Evolutionary conservation across 2,113 vertebrate genomes (phyloP), one percentile per base, ranked within the genome.

Genomic region (Eurypyga helias): DNA sequence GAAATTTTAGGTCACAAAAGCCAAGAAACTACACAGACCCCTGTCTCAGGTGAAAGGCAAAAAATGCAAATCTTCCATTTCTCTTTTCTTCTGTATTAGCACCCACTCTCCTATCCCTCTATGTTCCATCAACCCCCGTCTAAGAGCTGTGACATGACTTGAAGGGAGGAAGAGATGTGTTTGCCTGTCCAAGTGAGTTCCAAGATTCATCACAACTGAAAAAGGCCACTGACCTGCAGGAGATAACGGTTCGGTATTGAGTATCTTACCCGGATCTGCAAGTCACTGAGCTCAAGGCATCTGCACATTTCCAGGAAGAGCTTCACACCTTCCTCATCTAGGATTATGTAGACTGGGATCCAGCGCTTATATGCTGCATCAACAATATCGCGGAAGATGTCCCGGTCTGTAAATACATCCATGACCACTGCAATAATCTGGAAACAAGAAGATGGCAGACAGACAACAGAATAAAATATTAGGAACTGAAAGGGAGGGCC

Each of bases 351-450:
- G 49, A 99, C 98, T 0, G 99, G 98, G 52, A 99, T 98, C 13
- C 96, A 97, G 57, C 99, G 98, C 46, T 98, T 98, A 9, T 79
- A 98, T 4, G 99, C 98, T 2, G 99, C 99, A 2, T 99, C 99
- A 95, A 99, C 98, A 72, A 99, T 98, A 95, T 99, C 99, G 14
- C 98, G 98, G 91, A 99, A 99, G 96, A 99, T 99, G 48, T 99
- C 99, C 4, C 98, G 85, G 71, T 99, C 99, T 0, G 99, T 99
- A 93, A 99, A 98, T 12, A 98, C 83, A 96, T 99, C 99, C 99
- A 99, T 99, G 89, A 99, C 99, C 58, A 99, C 97, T 4, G 99
- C 99, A 41, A 99, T 97, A 81, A 99, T 98, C 99, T 99, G 98
- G 33, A 88, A 89, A 83, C 29, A 71, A 86, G 52, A 89, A 70